Conservation (phyloP, 2,888 invertebrate species). For the Mesodorylaimus sp. region DNA sequence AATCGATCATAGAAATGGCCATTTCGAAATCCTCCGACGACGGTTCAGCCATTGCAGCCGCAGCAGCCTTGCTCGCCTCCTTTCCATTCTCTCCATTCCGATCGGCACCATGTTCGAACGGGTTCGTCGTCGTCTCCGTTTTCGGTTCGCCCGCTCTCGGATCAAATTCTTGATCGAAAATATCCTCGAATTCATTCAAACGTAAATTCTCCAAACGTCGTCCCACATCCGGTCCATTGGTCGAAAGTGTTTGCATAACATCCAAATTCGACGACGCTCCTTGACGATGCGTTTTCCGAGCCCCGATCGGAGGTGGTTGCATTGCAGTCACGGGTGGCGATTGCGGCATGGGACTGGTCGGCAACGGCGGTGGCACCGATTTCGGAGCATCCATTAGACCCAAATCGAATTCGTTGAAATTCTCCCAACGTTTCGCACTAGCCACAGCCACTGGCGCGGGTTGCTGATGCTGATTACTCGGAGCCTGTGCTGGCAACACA, state of each 20-base stretch:
- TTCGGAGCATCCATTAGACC: slow-evolving; percentile 7
- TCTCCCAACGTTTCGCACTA: slow-evolving; percentile 35
- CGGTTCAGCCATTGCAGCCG: not conserved
- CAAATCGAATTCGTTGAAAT: slow-evolving; percentile 46
- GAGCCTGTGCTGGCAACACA: not conserved
- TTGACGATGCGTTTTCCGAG: too few relatives aligned
- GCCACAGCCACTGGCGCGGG: too few relatives aligned
- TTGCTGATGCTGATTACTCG: not conserved
- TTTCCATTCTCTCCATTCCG: not conserved
- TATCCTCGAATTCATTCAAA: slow-evolving; percentile 42
- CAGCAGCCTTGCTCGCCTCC: not conserved
- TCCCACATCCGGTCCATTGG: slow-evolving; percentile 26
- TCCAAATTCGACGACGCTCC: slow-evolving; percentile 5
- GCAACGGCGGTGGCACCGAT: slow-evolving; percentile 12
- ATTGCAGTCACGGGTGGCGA: slow-evolving; percentile 15
- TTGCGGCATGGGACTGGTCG: slow-evolving; percentile 13
- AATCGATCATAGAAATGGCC: not conserved
- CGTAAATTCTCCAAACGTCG: slow-evolving; percentile 39
- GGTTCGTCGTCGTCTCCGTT: too few relatives aligned
- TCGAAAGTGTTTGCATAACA: slow-evolving; percentile 7
- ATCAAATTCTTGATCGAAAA: slow-evolving; percentile 47
- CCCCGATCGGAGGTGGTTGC: too few relatives aligned
- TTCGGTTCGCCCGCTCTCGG: slow-evolving; percentile 58
- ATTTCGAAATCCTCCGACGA: not conserved
- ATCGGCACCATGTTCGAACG: not conserved